These are phyloP conservation scores for Smittia aterrima DNA, from an alignment of 2,888 invertebrate species.

Conservation along the genomic window DNA sequence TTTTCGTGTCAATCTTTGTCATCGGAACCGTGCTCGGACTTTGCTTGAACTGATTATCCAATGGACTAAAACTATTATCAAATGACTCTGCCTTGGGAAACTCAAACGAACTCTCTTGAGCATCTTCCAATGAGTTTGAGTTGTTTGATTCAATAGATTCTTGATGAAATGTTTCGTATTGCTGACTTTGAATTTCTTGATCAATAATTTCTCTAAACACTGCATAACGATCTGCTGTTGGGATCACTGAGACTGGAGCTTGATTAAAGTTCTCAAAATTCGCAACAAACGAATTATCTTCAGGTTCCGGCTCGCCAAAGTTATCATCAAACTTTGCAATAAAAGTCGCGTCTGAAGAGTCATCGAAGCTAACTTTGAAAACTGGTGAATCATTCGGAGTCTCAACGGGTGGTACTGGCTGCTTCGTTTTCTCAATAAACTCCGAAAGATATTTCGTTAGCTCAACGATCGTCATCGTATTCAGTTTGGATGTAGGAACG, in stretches of 20 bases:
- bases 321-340: slow-evolving; percentile 66
- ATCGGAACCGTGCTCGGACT: slow-evolving; percentile 42
- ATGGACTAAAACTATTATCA: slow-evolving; percentile 47
- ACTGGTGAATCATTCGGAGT: slow-evolving; percentile 36
- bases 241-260: slow-evolving; percentile 43
- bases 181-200: slow-evolving; percentile 62
- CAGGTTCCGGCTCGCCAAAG: slow-evolving; percentile 55
- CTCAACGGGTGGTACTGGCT: not conserved
- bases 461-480: slow-evolving; percentile 83
- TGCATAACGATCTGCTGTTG: slow-evolving; percentile 77
- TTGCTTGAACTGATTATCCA: slow-evolving; percentile 28
- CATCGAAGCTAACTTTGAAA: slow-evolving; percentile 49
- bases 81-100: slow-evolving; percentile 46
- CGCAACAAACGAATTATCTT: slow-evolving; percentile 59
- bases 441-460: slow-evolving; percentile 75
- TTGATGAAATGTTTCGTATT: slow-evolving; percentile 47
- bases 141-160: slow-evolving; percentile 43
- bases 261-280: slow-evolving; percentile 64
- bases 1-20: slow-evolving; percentile 55
- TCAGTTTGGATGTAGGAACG: slow-evolving; percentile 74
- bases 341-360: slow-evolving; percentile 52
- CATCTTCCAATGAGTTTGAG: slow-evolving; percentile 48
- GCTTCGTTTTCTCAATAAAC: slow-evolving; percentile 55
- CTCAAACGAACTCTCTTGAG: slow-evolving; percentile 46
- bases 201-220: slow-evolving; percentile 84